Evolutionary conservation across 2,888 invertebrate genomes (phyloP).

Genomic region (Hymenopus coronatus): DNA sequence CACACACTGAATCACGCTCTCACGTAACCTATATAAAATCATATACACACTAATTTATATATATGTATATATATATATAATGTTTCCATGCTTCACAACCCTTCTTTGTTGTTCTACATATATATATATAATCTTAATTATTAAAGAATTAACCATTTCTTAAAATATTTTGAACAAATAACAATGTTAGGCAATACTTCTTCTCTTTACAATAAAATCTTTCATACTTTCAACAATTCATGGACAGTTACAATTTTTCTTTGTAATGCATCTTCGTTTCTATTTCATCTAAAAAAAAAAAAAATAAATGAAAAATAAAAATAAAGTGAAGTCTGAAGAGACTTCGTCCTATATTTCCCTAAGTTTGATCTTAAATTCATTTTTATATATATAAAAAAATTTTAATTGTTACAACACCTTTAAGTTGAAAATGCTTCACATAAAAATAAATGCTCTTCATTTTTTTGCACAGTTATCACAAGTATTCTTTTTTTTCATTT

Average conservation of each 20-base stretch:
- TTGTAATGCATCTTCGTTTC: not conserved
- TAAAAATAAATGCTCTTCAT: slow-evolving; percentile 37
- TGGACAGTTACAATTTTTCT: slow-evolving; percentile 1
- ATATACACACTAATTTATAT: not conserved
- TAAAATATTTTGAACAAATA: slow-evolving; percentile 24
- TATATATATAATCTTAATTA: not conserved
- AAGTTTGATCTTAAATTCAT: not conserved
- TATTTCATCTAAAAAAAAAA: not conserved
- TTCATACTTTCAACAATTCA: slow-evolving; percentile 10
- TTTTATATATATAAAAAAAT: not conserved
- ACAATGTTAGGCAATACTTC: slow-evolving; percentile 16
- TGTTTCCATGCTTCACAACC: not conserved
- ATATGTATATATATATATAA: not conserved
- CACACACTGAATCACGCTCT: not conserved
- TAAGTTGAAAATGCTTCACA: slow-evolving; percentile 36
- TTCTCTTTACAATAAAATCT: slow-evolving; percentile 16
- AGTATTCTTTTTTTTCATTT: slow-evolving; percentile 1
- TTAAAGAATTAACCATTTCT: slow-evolving; percentile 17
- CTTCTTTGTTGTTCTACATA: not conserved
- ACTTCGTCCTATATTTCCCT: not conserved
- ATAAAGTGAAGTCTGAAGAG: not conserved
- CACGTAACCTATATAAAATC: not conserved
- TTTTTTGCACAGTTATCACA: slow-evolving; percentile 31
- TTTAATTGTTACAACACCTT: slow-evolving; percentile 8
- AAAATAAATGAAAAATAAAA: no score